Evolutionary conservation across 2,888 invertebrate species (phyloP), one percentile per base, ranked within the genome.

Genomic region (Luperina testacea): DNA sequence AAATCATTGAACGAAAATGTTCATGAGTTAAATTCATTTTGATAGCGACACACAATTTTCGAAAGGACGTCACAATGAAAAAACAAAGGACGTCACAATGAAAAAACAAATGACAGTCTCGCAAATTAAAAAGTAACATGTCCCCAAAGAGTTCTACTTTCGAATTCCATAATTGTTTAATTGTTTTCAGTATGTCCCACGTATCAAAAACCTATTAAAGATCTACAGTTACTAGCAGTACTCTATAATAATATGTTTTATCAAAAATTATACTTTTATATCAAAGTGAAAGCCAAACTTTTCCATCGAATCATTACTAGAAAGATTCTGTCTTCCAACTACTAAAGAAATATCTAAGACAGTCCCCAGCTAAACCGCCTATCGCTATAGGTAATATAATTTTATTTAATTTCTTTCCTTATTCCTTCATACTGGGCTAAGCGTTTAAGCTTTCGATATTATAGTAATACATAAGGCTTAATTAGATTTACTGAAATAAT

Each of bases 391-490:
- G 70, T 75, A 78, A 75, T 78, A 74, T 74, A 51, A 86, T 86
- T 78, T 86, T 78, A 85, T 84, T 78, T 85, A 42, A 85, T 85
- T 85, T 82, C 75, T 74, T 78, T 75, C 73, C 78, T 72, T 81
- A 73, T 83, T 81, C 77, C 67, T 71, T 77, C 71, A 45, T 84
- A 68, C 27, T 64, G 42, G 77, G 67, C 65, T 53, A 59, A 81
- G 81, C 85, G 64, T 64, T 84, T 85, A 81, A 83, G 85, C 73
- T 77, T 72, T 64, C 57, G 42, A 73, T 81, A 67, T 85, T 57
- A 81, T 68, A 85, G 75, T n/a, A 83, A 79, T 78, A 70, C 45
- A 77, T 78, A 64, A 72, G 67, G 48, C 45, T 77, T 79, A 65
- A 78, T 79, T 53, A 70, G 53, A 38, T 70, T 68, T 70, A 32